Base-by-base conservation (phyloP, 2,113 vertebrate species). In the Terrapene triunguis region DNA sequence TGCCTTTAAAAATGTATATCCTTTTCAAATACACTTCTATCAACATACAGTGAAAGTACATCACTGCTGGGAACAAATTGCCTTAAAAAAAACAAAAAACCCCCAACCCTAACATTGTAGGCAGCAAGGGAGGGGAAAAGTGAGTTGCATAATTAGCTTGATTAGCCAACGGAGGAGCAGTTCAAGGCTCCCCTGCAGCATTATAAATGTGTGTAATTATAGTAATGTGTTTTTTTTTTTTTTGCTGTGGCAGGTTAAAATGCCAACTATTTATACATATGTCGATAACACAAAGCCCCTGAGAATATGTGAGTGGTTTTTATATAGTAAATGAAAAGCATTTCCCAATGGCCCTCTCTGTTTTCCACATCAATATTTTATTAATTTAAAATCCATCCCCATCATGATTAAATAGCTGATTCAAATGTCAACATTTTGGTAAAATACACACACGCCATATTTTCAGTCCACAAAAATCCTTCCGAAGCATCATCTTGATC, bases 341-440 rank as follows among this genome's bases (percentile, higher is more conserved):
- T 95, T 94, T 91, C 80, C 91, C 79, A 84, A 25, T 85, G 82
- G 14, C 11, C 54, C 83, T 22, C 42, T 94, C 57, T 94, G 6
- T 94, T 96, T 93, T 89, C 59, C 5, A 6, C 35, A 84, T 94
- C 54, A 96, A 72, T 97, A 95, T 96, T 96, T 97, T 94, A 94
- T 65, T 22, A 83, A 74, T 93, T 27, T 89, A 84, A 89, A 94
- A 93, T 76, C 21, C 14, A 85, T 91, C 29, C n/a, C 53, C 74
- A 87, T 91, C 1, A 38, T 82, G 25, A 95, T 87, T 90, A 93
- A 94, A 69, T 32, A 95, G 13, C 42, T 87, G 80, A 92, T 55
- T 3, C 2, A 81, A 83, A 21, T 55, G 78, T 27, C 69, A 93
- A 5, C 12, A 84, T 94, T 94, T 92, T 62, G 21, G 42, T 91